Percentiles rank a stretch among this genome's conserved stretches.
Evolutionary conservation across 2,113 vertebrate genomes (phyloP).

Genomic region (Sterna hirundo): DNA sequence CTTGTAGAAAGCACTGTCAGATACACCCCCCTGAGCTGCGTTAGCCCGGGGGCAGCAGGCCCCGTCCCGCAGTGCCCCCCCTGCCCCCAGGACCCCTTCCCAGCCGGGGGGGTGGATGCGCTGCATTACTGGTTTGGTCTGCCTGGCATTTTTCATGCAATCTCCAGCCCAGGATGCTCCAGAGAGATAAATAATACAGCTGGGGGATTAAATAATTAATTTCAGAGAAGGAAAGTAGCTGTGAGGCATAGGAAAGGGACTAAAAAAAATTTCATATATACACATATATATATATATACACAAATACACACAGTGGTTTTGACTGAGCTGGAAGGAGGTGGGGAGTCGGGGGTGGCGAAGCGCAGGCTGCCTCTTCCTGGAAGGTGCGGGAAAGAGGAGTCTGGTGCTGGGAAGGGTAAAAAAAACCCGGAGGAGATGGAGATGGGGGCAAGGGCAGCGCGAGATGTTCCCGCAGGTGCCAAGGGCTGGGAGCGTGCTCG

Average conservation of each 20-base stretch:
- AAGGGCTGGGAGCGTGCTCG: neutral
- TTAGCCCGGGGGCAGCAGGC: neutral
- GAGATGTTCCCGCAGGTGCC: neutral
- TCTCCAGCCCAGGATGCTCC: neutral
- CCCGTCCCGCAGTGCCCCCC: fast-evolving
- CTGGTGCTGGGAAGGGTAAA: neutral
- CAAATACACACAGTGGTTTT: neutral
- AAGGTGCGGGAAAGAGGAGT: neutral
- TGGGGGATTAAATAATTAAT: conserved; percentile 12
- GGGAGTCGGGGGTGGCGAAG: neutral
- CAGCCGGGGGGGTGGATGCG: neutral
- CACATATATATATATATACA: neutral
- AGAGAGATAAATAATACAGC: neutral
- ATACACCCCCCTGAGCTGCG: fast-evolving
- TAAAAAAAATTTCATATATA: neutral
- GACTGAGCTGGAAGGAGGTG: neutral
- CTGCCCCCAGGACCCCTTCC: neutral
- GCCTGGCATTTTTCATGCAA: neutral
- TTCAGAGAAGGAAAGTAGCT: neutral
- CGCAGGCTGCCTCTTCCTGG: neutral
- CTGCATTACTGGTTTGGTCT: neutral
- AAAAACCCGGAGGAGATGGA: neutral
- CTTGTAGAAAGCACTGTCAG: neutral
- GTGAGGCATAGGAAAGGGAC: neutral
- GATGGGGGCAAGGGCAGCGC: neutral